phyloP scores from a whole-genome alignment of 2,888 invertebrate genomes.

The Opisthograptis luteolata region DNA sequence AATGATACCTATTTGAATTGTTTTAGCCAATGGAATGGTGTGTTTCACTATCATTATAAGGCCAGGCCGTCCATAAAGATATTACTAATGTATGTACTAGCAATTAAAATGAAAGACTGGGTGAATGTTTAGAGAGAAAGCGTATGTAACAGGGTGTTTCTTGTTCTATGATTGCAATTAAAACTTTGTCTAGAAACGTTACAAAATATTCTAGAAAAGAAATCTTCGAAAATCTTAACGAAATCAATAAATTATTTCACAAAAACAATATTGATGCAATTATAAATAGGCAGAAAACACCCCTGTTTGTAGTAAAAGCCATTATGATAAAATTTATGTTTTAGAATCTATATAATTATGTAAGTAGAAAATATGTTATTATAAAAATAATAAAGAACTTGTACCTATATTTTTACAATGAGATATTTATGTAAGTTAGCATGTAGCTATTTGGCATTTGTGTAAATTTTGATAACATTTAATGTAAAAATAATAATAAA shows the following conservation, averaged over 20 bases:
- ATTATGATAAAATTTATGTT: slow-evolving; percentile 35
- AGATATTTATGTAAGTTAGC: slow-evolving; percentile 71
- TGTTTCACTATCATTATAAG: slow-evolving; percentile 39
- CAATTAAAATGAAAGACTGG: slow-evolving; percentile 74
- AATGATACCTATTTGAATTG: too few species aligned
- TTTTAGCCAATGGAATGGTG: slow-evolving; percentile 13
- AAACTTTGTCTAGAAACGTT: background rate
- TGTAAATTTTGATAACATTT: slow-evolving; percentile 79
- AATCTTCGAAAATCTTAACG: too few species aligned
- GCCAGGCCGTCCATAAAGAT: slow-evolving; percentile 78
- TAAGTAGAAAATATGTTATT: slow-evolving; percentile 53
- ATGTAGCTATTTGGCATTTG: slow-evolving; percentile 66
- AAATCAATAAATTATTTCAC: too few species aligned
- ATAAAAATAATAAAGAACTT: slow-evolving; percentile 57
- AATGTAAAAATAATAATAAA: slow-evolving; percentile 52
- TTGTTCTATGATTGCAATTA: slow-evolving; percentile 1
- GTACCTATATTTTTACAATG: slow-evolving; percentile 80
- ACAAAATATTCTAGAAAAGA: background rate
- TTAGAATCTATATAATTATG: slow-evolving; percentile 18
- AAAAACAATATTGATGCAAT: too few species aligned
- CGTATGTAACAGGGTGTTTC: slow-evolving; percentile 40
- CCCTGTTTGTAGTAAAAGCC: slow-evolving; percentile 28
- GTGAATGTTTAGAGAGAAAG: slow-evolving; percentile 44
- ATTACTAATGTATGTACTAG: slow-evolving; percentile 46
- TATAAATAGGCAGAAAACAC: slow-evolving; percentile 1